Base-by-base conservation (phyloP, 2,797 vertebrate species). In the Pangasius krempfi region DNA sequence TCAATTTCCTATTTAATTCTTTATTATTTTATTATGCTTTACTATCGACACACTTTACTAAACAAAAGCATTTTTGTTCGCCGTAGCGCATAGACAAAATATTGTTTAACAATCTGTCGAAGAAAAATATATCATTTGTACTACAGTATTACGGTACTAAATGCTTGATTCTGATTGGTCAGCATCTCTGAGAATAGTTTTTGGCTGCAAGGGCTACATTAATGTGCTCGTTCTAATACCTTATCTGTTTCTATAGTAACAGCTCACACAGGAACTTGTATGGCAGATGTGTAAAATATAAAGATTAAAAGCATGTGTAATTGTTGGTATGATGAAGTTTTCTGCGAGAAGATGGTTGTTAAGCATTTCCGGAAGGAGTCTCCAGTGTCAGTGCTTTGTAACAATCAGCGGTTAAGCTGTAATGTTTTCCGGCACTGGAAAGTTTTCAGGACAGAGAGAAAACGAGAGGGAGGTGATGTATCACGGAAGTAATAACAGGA, bases 101-200 rank as follows among this genome's bases (percentile, higher is more conserved):
- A 6, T 33, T 7, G 14, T 3, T 44, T 4, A 40, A 25, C 37
- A 25, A 18, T 50, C 18, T 8, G 27, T 5, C 54, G 13, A 54
- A 20, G 73, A n/a, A 78, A 78, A 79, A 30, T 13, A 1, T 25
- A 12, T 33, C 1, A 56, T 56, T 37, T 37, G 47, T 33, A 30
- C 50, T 79, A 20, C 20, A 44, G 2, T 52, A 33, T 2, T 25
- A 7, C 4, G 25, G 30, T 22, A 12, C 33, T 37, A 5, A 27
- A 81, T 81, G 6, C 40, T 64, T 8, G 58, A 44, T 64, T 47
- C 81, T 47, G 81, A 83, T 64, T 83, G 81, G 81, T 47, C 40
- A 4, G 37, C 27, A 8, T 2, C 33, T 6, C 47, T 52, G 75
- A 52, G 2, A 6, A 1, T 52, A 5, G 22, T n/a, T 50, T 79